Percentiles rank a stretch among this genome's conserved stretches.
Conservation (phyloP, 2,888 invertebrate genomes). For the Melangyna quadrimaculata region DNA sequence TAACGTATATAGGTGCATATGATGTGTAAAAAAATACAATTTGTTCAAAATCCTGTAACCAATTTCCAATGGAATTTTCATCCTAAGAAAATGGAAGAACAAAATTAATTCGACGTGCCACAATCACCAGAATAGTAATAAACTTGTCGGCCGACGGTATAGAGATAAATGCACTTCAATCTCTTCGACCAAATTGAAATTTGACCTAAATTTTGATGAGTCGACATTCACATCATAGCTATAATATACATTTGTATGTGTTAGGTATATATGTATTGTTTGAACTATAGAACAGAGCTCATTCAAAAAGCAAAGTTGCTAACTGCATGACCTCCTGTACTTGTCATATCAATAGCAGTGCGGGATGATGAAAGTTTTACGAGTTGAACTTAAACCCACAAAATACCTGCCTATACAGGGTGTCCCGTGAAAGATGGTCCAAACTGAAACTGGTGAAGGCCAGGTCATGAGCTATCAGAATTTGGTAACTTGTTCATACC, state of each 20-base stretch:
- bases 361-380: neutral
- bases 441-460: too few species aligned
- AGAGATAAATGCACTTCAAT: neutral
- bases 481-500: too few species aligned
- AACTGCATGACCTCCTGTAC: conserved; percentile 3
- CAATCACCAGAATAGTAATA: neutral
- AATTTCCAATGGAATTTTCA: conserved; percentile 31
- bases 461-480: too few species aligned
- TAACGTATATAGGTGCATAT: too few species aligned
- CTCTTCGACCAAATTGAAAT: conserved; percentile 30
- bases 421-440: too few species aligned
- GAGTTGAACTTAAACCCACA: conserved; percentile 35
- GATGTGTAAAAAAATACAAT: neutral
- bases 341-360: conserved; percentile 14
- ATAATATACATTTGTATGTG: neutral
- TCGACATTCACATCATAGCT: conserved; percentile 17
- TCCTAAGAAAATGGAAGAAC: neutral
- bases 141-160: neutral
- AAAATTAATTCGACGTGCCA: neutral
- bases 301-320: conserved; percentile 10
- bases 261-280: neutral
- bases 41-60: neutral
- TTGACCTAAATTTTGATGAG: conserved; percentile 50
- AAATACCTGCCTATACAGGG: neutral
- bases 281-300: neutral